Base-by-base conservation (phyloP, 2,888 invertebrate genomes). In the Drosophila longiperda region DNA sequence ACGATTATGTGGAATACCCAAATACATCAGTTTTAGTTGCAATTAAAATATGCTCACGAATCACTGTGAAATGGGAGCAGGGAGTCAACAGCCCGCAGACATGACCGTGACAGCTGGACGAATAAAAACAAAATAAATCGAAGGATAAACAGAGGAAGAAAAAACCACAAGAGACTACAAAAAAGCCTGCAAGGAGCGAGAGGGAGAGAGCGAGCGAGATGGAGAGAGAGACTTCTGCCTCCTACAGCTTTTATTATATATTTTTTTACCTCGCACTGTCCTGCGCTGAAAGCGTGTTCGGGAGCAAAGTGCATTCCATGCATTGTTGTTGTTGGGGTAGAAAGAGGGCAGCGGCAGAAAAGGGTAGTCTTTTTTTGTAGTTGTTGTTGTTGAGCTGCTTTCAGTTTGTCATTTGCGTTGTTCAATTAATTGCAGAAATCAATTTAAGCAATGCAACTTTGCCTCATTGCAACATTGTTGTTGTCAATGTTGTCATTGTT, bases 391-490 rank as follows among this genome's bases (percentile, higher is more conserved):
- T 26, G 52, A 60, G 58, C 32, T 67, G 62, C 49, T 69, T 82
- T 76, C 66, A 81, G 83, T 85, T 89, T 76, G 80, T 75, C 78
- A 79, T 85, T 90, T 85, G 78, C 82, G 82, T 85, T 89, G 82
- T 87, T 89, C 89, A 90, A 91, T 91, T 91, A 91, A 91, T 91
- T 91, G 88, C 91, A 90, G 87, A 91, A 91, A 91, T 91, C 87
- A 91, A 91, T 91, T 91, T 91, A 79, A 91, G 91, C 82, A 91
- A 91, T 91, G 91, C 87, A 80, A 80, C 73, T 75, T 78, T 79
- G 75, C 87, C 83, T 84, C 89, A 87, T 89, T 87, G 85, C 70
- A 72, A 73, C 79, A 82, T 86, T 74, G 76, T 71, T 80, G 64
- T 48, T 57, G 57, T 59, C 48, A 66, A 60, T 61, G 65, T 38